These are phyloP conservation scores for Acrossocheilus wenchowensis DNA, from an alignment of 2,797 vertebrate genomes.

Conservation along the genomic window DNA sequence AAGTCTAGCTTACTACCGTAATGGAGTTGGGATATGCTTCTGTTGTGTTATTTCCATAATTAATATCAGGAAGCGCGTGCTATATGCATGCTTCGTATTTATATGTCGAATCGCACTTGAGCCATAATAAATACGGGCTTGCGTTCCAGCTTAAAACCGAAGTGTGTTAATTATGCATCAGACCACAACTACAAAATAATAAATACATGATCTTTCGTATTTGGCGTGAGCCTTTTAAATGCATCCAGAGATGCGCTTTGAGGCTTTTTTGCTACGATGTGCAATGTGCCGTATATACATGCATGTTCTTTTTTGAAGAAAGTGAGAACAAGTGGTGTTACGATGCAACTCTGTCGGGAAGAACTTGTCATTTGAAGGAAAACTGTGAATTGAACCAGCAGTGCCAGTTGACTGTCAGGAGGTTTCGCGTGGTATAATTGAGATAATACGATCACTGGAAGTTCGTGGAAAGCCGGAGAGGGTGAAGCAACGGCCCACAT, in stretches of 20 bases:
- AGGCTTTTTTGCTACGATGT: not conserved
- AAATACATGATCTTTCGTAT: conserved; percentile 61
- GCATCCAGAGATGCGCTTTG: not conserved
- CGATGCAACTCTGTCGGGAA: not conserved
- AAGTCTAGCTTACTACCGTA: conserved; percentile 94
- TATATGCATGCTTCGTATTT: conserved; percentile 82
- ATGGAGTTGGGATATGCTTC: conserved; percentile 96
- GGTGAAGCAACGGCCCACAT: not conserved
- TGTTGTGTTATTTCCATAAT: conserved; percentile 94
- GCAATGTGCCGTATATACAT: not conserved
- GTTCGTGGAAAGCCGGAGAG: not conserved
- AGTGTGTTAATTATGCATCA: conserved; percentile 77
- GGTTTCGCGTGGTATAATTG: not conserved
- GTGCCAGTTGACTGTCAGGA: conserved; percentile 43
- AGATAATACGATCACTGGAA: conserved; percentile 1
- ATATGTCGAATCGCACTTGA: conserved; percentile 79
- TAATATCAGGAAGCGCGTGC: conserved; percentile 85
- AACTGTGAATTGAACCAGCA: conserved; percentile 39
- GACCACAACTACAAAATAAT: conserved; percentile 72
- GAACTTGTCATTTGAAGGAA: conserved; percentile 43
- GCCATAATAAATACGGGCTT: conserved; percentile 77
- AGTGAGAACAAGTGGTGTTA: conserved; percentile 33
- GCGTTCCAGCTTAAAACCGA: conserved; percentile 75
- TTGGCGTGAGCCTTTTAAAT: conserved; percentile 6
- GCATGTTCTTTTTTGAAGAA: conserved; percentile 23